These are phyloP conservation scores for Osmoderma eremita DNA, from an alignment of 2,888 invertebrate genomes.

Conservation along the genomic window DNA sequence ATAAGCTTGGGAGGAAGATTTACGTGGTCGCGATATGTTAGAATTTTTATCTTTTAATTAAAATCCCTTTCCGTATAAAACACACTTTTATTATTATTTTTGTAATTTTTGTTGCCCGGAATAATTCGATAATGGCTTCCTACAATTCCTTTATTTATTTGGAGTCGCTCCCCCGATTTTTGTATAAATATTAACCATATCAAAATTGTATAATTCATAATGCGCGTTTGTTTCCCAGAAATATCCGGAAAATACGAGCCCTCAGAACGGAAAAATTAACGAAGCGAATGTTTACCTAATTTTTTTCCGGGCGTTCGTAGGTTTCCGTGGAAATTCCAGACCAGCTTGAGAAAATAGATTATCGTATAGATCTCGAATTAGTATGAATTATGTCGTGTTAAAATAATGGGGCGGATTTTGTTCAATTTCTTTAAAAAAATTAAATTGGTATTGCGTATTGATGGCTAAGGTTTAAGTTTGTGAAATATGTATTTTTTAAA, in stretches of 20 bases:
- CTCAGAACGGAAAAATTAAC: not conserved
- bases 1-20: no score
- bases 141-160: conserved; percentile 11
- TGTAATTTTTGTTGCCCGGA: not conserved
- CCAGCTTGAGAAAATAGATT: no score
- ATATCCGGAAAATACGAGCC: not conserved
- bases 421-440: no score
- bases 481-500: no score
- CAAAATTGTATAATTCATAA: conserved; percentile 15
- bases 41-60: conserved; percentile 21
- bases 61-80: not conserved
- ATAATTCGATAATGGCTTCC: conserved; percentile 6
- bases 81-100: conserved; percentile 4
- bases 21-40: not conserved
- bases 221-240: not conserved
- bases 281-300: conserved; percentile 4
- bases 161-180: not conserved
- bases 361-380: no score
- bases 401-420: no score
- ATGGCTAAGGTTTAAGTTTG: no score
- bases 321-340: not conserved
- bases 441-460: no score
- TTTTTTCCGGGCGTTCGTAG: not conserved
- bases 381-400: no score
- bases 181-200: conserved; percentile 13